A percentile compares a stretch with the other conserved stretches of the same genome.
Evolutionary conservation across 2,888 invertebrate species (phyloP).

Genomic region (Prosapia bicincta): DNA sequence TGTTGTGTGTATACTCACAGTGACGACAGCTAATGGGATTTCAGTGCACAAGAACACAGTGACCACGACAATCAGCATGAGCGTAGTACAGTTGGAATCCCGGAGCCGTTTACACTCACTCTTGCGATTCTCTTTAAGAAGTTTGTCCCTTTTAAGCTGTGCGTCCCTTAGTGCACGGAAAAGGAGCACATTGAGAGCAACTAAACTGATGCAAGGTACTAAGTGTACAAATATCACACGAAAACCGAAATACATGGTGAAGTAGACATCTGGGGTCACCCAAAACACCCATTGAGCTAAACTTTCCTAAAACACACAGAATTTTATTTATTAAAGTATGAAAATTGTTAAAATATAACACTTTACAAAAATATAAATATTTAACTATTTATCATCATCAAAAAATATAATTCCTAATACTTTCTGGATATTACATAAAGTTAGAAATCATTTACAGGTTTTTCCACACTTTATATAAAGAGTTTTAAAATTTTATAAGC

Average conservation of each 20-base stretch:
- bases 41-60: constrained; percentile 80
- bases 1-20: constrained; percentile 48
- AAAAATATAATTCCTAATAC: too few relatives aligned
- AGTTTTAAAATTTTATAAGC: too few relatives aligned
- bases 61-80: constrained; percentile 85
- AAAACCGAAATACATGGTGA: constrained; percentile 77
- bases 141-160: constrained; percentile 69
- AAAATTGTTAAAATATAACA: too few relatives aligned
- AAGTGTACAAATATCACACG: constrained; percentile 89
- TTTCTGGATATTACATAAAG: too few relatives aligned
- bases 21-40: constrained; percentile 79
- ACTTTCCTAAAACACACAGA: constrained; percentile 46
- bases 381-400: too few relatives aligned
- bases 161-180: constrained; percentile 84
- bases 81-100: constrained; percentile 79
- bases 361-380: too few relatives aligned
- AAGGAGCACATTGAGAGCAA: constrained; percentile 82
- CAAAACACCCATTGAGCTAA: constrained; percentile 68
- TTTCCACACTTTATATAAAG: too few relatives aligned
- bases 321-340: background rate
- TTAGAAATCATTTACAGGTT: too few relatives aligned
- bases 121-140: constrained; percentile 74
- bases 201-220: constrained; percentile 83
- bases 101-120: constrained; percentile 74
- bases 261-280: constrained; percentile 71